Conservation (phyloP, 2,113 vertebrate genomes). For the Mugil cephalus region DNA sequence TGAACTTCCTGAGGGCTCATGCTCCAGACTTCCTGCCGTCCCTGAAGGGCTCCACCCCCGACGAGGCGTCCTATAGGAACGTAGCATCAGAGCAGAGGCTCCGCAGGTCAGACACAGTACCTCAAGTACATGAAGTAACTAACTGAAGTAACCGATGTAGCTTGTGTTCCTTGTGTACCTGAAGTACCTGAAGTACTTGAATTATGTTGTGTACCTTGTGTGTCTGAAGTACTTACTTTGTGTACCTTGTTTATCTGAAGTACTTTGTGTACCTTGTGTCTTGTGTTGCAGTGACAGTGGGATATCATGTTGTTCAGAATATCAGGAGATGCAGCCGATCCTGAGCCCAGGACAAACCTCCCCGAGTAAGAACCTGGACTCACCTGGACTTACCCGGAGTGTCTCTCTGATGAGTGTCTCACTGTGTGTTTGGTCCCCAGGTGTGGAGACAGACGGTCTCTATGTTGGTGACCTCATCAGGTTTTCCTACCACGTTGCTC, state of each 20-base stretch:
- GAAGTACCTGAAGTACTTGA: too few relatives aligned
- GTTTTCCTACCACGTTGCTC: constrained; percentile 95
- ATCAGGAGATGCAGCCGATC: constrained; percentile 88
- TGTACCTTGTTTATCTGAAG: too few relatives aligned
- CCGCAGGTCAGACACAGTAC: constrained; percentile 52
- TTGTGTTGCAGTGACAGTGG: constrained; percentile 88
- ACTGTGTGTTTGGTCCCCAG: constrained; percentile 55
- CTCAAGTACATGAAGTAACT: too few relatives aligned
- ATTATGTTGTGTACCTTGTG: too few relatives aligned
- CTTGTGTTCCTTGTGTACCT: too few relatives aligned
- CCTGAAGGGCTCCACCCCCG: constrained; percentile 78
- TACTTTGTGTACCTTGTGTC: too few relatives aligned
- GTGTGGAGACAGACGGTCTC: constrained; percentile 51
- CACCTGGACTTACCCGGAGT: not conserved
- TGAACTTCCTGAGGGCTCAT: constrained; percentile 92
- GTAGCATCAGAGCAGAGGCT: constrained; percentile 55
- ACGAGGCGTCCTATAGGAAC: constrained; percentile 89
- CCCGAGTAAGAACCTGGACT: constrained; percentile 30
- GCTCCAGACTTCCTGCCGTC: constrained; percentile 86
- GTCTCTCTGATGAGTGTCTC: not conserved
- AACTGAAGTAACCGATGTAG: too few relatives aligned
- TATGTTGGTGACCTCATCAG: constrained; percentile 86
- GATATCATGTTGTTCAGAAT: constrained; percentile 87
- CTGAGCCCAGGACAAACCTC: constrained; percentile 50
- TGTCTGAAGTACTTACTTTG: too few relatives aligned